phyloP scores from a whole-genome alignment of 1,140 invertebrate species.

The Sitophilus oryzae region DNA sequence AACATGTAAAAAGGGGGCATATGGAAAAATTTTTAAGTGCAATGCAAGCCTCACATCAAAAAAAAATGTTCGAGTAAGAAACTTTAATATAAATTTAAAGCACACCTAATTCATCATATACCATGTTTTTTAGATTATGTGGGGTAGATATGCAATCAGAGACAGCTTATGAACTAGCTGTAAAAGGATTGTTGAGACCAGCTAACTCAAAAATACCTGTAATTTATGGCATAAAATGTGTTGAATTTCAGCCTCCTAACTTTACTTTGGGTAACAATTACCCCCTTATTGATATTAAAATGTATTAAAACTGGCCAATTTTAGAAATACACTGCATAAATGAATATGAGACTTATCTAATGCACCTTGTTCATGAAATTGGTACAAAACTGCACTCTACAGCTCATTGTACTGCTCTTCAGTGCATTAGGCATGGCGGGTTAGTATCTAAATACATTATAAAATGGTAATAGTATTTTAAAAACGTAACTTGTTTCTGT shows the following conservation, averaged over 20 bases:
- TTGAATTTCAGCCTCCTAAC: slow-evolving; percentile 56
- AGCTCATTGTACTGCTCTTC: slow-evolving; percentile 73
- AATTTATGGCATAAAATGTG: slow-evolving; percentile 81
- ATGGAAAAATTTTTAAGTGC: slow-evolving; percentile 67
- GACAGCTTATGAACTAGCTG: slow-evolving; percentile 81
- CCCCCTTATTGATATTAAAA: neutral
- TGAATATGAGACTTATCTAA: slow-evolving; percentile 70
- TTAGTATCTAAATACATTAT: too few relatives aligned
- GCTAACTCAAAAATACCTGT: slow-evolving; percentile 61
- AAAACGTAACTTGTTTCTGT: neutral
- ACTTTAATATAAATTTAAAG: neutral
- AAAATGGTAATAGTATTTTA: too few relatives aligned
- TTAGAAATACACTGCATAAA: slow-evolving; percentile 80
- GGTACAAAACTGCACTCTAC: slow-evolving; percentile 69
- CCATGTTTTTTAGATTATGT: slow-evolving; percentile 58
- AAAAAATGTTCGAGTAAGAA: slow-evolving; percentile 75
- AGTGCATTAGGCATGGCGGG: slow-evolving; percentile 74
- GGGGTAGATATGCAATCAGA: slow-evolving; percentile 79
- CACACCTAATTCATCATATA: too few relatives aligned
- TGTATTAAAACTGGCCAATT: neutral
- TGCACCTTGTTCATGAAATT: slow-evolving; percentile 68
- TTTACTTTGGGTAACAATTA: slow-evolving; percentile 74
- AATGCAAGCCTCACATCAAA: slow-evolving; percentile 77
- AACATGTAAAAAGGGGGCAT: slow-evolving; percentile 57
- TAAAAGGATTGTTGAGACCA: slow-evolving; percentile 72